Conservation (phyloP, 2,113 vertebrate genomes). For the Chaetura pelagica region DNA sequence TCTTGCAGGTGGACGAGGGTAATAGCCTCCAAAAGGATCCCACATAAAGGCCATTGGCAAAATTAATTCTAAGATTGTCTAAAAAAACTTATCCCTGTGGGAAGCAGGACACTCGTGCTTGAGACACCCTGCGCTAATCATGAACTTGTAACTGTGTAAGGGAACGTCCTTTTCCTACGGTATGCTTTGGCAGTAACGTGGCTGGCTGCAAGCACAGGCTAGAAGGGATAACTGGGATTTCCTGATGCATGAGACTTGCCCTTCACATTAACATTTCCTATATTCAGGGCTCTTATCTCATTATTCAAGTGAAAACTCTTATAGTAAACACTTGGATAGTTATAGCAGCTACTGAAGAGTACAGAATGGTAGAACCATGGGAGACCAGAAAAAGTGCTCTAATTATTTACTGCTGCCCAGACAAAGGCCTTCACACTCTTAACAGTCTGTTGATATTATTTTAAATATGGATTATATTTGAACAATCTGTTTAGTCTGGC, state of each 20-base stretch:
- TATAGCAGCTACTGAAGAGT: constrained; percentile 59
- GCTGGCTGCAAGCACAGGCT: constrained; percentile 55
- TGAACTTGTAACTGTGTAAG: constrained; percentile 62
- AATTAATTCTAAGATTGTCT: neutral
- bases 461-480: neutral
- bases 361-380: neutral
- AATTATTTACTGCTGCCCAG: neutral
- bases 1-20: constrained; percentile 66
- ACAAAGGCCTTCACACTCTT: neutral
- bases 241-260: constrained; percentile 76
- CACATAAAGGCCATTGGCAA: constrained; percentile 80
- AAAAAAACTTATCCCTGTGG: constrained; percentile 7
- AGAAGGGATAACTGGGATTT: constrained; percentile 78
- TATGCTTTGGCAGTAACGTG: constrained; percentile 57
- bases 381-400: neutral
- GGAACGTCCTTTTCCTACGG: constrained; percentile 66
- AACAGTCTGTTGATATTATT: neutral
- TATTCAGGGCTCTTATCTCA: constrained; percentile 73
- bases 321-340: constrained; percentile 67
- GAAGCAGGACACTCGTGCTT: neutral
- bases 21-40: constrained; percentile 71
- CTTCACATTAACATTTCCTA: constrained; percentile 75
- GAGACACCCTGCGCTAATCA: constrained; percentile 4
- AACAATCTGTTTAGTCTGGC: neutral
- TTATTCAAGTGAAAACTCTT: constrained; percentile 65